Evolutionary conservation across 2,888 invertebrate species (phyloP), one percentile per base, ranked within the genome.

Genomic region (Orchestes rusci): DNA sequence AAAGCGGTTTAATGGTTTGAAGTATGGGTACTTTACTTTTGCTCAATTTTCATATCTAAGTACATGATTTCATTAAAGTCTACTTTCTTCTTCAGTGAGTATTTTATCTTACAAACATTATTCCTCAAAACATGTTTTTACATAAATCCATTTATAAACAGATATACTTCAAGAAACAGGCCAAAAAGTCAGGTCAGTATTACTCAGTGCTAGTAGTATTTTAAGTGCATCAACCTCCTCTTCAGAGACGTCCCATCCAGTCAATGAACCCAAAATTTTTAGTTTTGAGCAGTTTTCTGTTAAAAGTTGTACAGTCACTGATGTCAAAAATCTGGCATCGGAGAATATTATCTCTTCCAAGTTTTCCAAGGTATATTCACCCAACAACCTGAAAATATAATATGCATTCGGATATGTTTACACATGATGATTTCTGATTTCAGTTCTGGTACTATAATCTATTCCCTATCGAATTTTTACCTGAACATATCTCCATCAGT

Each of bases 331-430:
- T 5, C 77, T 76, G 0, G 82, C 82, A 57, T 77, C 73, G 2
- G 81, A 80, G 53, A 83, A 79, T 80, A 82, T 81, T 43, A 83
- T 68, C 45, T 79, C 77, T 68, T 82, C 82, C 30, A 83, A 67
- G 47, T 73, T 65, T 20, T 72, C 68, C 57, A 83, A 79, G 53
- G 78, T 76, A 61, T 78, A 72, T 37, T 80, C 76, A 13, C 77
- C 76, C 52, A 82, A 72, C 61, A 83, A 72, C 59, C 82, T 79
- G 38, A 23, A 48, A 43, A 1, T 20, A 13, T 36, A 7, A 12
- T 13, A 3, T 4, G 4, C 4, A 23, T 23, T 36, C 16, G 10
- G 23, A 23, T 10, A 23, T 5, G 23, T 10, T 10, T 23, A 23
- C 5, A 7, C 10, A 10, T 23, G 23, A n/a, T n/a, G n/a, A n/a